phyloP scores from a whole-genome alignment of 2,888 invertebrate genomes.

The Hofmannophila pseudospretella region DNA sequence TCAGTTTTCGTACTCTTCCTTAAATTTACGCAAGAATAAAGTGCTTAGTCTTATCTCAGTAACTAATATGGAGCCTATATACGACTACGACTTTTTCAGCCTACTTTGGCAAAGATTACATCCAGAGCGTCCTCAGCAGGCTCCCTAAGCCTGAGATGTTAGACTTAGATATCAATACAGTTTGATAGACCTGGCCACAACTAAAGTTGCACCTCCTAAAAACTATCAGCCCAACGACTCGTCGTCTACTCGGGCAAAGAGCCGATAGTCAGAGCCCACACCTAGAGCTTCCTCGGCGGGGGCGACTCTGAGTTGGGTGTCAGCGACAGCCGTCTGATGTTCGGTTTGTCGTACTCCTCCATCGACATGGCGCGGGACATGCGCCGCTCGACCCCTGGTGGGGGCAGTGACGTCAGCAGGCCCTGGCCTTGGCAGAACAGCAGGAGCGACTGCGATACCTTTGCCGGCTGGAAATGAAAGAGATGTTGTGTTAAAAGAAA shows the following conservation, averaged over 20 bases:
- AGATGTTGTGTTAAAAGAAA: too few relatives aligned
- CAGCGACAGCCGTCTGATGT: slow-evolving; percentile 85
- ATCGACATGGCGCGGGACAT: slow-evolving; percentile 85
- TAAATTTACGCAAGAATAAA: too few relatives aligned
- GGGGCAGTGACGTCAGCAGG: slow-evolving; percentile 86
- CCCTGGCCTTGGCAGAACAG: slow-evolving; percentile 94
- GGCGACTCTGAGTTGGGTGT: slow-evolving; percentile 65
- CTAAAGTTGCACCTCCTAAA: too few relatives aligned
- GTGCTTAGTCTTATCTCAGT: too few relatives aligned
- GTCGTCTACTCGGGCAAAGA: slow-evolving; percentile 34
- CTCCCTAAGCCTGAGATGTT: too few relatives aligned
- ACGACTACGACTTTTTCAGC: too few relatives aligned
- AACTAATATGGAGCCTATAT: too few relatives aligned
- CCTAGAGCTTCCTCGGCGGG: slow-evolving; percentile 55
- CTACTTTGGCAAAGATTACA: too few relatives aligned
- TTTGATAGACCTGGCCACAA: too few relatives aligned
- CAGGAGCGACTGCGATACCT: slow-evolving; percentile 90
- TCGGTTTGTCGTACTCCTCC: slow-evolving; percentile 90
- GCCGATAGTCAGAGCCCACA: slow-evolving; percentile 20
- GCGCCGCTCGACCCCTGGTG: slow-evolving; percentile 87
- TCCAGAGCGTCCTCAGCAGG: too few relatives aligned
- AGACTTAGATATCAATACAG: too few relatives aligned
- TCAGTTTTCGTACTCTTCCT: too few relatives aligned
- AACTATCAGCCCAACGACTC: not conserved
- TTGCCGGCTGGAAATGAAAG: slow-evolving; percentile 87